A percentile compares a stretch with the other conserved stretches of the same genome.
phyloP scores from a whole-genome alignment of 2,797 vertebrate species.

The Galaxias olidus region DNA sequence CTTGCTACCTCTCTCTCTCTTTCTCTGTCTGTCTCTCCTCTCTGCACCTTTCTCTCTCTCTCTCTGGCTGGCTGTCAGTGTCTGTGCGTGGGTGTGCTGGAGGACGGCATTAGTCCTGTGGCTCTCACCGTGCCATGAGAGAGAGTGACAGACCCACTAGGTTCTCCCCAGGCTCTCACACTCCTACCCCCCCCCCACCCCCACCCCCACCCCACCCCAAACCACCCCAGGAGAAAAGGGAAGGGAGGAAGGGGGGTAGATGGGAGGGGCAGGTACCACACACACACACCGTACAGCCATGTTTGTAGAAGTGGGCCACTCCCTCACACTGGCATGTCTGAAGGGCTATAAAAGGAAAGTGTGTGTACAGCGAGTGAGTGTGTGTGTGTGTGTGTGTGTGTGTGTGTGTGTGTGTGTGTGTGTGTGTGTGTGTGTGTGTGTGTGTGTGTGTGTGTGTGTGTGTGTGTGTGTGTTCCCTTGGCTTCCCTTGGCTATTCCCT shows the following conservation, averaged over 20 bases:
- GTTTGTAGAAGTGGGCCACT: conserved; percentile 73
- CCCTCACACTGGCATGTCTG: conserved; percentile 55
- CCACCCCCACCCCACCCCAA: conserved; percentile 9
- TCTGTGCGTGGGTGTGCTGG: conserved; percentile 74
- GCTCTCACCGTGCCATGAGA: conserved; percentile 74
- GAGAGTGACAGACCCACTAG: conserved; percentile 70
- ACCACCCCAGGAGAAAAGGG: conserved; percentile 27
- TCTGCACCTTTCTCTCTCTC: conserved; percentile 29
- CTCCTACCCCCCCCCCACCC: conserved; percentile 34
- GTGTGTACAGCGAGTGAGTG: conserved; percentile 33
- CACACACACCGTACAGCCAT: conserved; percentile 61
- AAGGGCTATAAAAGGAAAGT: conserved; percentile 74
- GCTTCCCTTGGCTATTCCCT: no score
- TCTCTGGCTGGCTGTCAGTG: conserved; percentile 37
- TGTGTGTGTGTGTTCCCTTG: conserved; percentile 9
- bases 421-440: conserved; percentile 19
- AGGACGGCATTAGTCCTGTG: conserved; percentile 76
- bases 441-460: conserved; percentile 19
- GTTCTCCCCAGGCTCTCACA: conserved; percentile 50
- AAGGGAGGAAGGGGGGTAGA: conserved; percentile 7
- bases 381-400: neutral
- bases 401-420: neutral
- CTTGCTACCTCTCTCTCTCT: conserved; percentile 40
- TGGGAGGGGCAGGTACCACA: conserved; percentile 43
- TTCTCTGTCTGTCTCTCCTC: conserved; percentile 31